A percentile compares a stretch with the other conserved stretches of the same genome.
Conservation (phyloP, 2,113 vertebrate species). For the Okapia johnstoni region DNA sequence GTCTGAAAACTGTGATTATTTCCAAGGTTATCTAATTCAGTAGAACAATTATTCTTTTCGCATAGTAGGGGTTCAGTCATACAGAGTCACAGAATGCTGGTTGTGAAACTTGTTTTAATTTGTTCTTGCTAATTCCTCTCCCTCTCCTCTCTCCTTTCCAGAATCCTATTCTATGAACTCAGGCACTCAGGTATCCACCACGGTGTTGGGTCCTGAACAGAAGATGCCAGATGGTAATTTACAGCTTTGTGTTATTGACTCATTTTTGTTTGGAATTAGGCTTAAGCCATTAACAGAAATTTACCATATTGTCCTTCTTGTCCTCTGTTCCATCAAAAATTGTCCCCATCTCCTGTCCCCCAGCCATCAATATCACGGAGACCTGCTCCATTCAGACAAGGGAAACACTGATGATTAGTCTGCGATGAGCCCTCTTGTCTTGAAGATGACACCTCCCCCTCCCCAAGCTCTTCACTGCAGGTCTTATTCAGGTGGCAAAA, state of each 20-base stretch:
- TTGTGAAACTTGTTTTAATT: background rate
- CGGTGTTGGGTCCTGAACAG: conserved; percentile 54
- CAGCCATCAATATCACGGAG: background rate
- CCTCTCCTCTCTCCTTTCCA: conserved; percentile 34
- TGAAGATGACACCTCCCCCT: background rate
- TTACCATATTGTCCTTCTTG: background rate
- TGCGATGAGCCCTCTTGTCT: background rate
- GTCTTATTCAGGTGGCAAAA: background rate
- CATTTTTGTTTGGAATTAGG: conserved; percentile 15
- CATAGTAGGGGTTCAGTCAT: background rate
- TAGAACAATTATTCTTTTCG: conserved; percentile 3
- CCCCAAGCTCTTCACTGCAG: background rate
- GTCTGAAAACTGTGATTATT: conserved; percentile 35
- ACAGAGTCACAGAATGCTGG: background rate
- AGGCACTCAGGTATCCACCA: background rate
- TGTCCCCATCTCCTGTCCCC: background rate
- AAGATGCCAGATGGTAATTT: conserved; percentile 67
- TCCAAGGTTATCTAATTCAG: conserved; percentile 20
- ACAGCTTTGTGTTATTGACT: background rate
- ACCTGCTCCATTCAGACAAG: background rate
- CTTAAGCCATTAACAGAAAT: background rate
- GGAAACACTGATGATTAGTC: background rate
- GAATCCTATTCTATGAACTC: conserved; percentile 62
- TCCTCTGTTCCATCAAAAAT: background rate
- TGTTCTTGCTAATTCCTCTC: background rate